A percentile compares a stretch with the other conserved stretches of the same genome.
These are phyloP conservation scores for Strigops habroptila DNA, from an alignment of 2,113 vertebrate genomes.

Conservation along the genomic window DNA sequence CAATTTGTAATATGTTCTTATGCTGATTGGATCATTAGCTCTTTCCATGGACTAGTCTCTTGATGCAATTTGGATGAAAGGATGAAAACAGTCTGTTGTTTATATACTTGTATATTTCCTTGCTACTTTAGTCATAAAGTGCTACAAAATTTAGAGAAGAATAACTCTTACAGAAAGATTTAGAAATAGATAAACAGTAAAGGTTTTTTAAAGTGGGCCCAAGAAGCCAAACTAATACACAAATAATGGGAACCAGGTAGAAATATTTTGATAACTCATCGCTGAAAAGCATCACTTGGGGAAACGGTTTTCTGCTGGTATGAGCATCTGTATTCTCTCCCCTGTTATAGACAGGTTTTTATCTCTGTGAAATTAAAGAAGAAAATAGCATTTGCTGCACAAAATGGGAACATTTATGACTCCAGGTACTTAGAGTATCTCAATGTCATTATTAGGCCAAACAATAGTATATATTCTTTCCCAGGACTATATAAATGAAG, in stretches of 20 bases:
- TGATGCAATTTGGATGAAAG: background rate
- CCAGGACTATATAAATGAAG: background rate
- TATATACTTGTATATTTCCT: background rate
- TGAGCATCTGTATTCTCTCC: background rate
- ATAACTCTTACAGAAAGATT: background rate
- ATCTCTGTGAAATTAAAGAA: background rate
- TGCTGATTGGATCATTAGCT: constrained; percentile 25
- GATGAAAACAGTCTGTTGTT: background rate
- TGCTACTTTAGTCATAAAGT: background rate
- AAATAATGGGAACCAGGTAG: background rate
- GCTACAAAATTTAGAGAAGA: background rate
- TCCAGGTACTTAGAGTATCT: background rate
- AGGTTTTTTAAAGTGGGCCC: background rate
- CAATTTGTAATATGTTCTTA: background rate
- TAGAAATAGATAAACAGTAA: background rate
- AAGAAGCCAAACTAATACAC: background rate
- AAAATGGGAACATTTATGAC: background rate
- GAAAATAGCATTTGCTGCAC: background rate
- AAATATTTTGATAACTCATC: background rate
- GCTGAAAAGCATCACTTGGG: background rate
- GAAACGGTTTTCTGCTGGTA: background rate
- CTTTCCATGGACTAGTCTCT: background rate
- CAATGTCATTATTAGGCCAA: background rate
- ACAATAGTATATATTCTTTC: background rate
- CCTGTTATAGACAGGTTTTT: background rate